A percentile compares a stretch with the other conserved stretches of the same genome.
Evolutionary conservation across 2,888 invertebrate genomes (phyloP).

Genomic region (Drosophila anomalipes): DNA sequence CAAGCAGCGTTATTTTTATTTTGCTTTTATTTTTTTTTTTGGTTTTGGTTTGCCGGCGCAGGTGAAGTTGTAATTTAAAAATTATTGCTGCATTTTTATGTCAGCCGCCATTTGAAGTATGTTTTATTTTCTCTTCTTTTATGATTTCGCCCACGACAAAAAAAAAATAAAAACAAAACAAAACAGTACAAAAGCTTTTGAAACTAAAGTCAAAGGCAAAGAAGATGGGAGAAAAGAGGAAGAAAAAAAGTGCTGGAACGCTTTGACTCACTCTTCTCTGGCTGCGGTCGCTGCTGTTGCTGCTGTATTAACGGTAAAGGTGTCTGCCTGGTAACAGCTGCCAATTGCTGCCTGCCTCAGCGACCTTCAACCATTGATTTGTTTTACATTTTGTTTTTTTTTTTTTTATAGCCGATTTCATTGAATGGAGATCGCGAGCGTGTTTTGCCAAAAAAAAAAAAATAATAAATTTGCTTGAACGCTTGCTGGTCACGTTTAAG

Average conservation of each 20-base stretch:
- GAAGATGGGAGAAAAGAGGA: neutral
- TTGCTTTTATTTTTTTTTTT: too few relatives aligned
- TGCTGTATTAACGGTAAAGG: constrained; percentile 58
- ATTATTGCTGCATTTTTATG: constrained; percentile 64
- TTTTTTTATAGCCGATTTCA: constrained; percentile 12
- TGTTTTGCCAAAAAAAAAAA: constrained; percentile 30
- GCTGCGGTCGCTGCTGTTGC: neutral
- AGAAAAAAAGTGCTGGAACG: constrained; percentile 34
- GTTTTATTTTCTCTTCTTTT: constrained; percentile 36
- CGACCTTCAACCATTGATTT: constrained; percentile 71
- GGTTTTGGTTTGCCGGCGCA: constrained; percentile 24
- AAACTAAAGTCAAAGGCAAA: constrained; percentile 20
- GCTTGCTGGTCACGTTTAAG: constrained; percentile 77
- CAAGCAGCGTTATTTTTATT: constrained; percentile 21
- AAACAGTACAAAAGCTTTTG: constrained; percentile 1
- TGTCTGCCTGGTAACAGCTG: constrained; percentile 18
- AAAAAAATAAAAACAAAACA: neutral
- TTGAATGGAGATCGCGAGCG: constrained; percentile 38
- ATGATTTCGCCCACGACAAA: constrained; percentile 41
- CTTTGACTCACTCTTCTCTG: neutral
- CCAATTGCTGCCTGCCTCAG: constrained; percentile 40
- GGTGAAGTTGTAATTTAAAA: constrained; percentile 58
- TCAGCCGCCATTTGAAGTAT: constrained; percentile 42
- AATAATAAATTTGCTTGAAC: constrained; percentile 18
- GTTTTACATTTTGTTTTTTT: constrained; percentile 5